Percentiles rank a stretch among this genome's conserved stretches.
Conservation (phyloP, 2,113 vertebrate genomes). For the Heliornis fulica region DNA sequence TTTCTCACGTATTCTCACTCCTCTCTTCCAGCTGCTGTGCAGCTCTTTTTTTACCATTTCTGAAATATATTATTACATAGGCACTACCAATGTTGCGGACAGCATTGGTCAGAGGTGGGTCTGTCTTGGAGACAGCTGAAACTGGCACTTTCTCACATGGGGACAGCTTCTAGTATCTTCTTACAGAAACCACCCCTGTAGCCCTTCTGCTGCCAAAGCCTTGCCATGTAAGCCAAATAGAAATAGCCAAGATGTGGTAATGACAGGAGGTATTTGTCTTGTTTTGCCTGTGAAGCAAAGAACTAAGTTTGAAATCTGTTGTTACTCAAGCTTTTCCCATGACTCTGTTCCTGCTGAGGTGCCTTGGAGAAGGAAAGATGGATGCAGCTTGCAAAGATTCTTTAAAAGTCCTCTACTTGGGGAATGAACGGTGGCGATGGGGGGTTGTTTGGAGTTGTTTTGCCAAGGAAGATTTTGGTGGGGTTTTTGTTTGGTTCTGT, state of each 20-base stretch:
- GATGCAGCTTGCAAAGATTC: neutral
- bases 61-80: neutral
- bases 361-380: neutral
- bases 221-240: rapidly evolving
- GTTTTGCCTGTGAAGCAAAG: neutral
- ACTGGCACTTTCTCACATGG: rapidly evolving
- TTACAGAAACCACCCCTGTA: neutral
- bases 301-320: neutral
- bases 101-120: rapidly evolving
- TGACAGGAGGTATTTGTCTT: neutral
- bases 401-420: neutral
- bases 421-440: neutral
- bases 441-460: neutral
- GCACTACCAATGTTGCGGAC: rapidly evolving
- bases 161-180: neutral
- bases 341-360: neutral
- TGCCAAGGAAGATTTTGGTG: neutral
- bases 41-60: neutral
- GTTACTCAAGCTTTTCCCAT: neutral
- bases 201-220: rapidly evolving
- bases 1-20: neutral
- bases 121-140: rapidly evolving
- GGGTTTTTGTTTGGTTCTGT: rapidly evolving
- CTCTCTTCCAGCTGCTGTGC: neutral
- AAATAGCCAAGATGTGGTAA: neutral